Conservation (phyloP, 2,888 invertebrate genomes). For the Ariolimax columbianus region DNA sequence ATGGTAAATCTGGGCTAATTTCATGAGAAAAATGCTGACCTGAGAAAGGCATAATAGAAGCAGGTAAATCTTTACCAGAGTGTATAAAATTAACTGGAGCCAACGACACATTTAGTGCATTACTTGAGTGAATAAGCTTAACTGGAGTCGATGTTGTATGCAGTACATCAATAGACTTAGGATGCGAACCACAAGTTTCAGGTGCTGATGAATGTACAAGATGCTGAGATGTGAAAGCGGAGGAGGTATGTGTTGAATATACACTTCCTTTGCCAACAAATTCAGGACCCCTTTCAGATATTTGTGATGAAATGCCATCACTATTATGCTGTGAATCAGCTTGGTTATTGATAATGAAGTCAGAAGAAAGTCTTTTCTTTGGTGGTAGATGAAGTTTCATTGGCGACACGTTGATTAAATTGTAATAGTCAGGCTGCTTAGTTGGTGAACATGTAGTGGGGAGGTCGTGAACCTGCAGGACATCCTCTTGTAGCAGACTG, state of each 20-base stretch:
- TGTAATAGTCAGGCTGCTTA: background rate
- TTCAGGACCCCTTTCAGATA: background rate
- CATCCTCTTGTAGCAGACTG: background rate
- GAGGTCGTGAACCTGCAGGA: background rate
- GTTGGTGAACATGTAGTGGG: background rate
- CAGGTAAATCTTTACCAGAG: background rate
- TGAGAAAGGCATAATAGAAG: background rate
- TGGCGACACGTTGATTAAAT: background rate
- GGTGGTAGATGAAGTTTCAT: conserved; percentile 1
- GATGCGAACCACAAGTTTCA: too few species aligned
- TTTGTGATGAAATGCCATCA: background rate
- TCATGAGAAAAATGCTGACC: background rate
- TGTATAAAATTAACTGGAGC: background rate
- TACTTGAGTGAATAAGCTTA: background rate
- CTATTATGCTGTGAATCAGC: background rate
- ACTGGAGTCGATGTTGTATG: background rate
- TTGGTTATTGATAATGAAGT: conserved; percentile 19
- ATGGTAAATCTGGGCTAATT: background rate
- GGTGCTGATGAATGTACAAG: background rate
- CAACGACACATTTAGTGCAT: background rate
- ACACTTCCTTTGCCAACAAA: background rate
- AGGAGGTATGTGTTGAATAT: conserved; percentile 4
- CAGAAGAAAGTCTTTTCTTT: conserved; percentile 27
- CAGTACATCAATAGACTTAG: background rate
- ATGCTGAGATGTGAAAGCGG: background rate